Base-by-base conservation (phyloP, 1,140 invertebrate species). In the Trichonephila clavipes region DNA sequence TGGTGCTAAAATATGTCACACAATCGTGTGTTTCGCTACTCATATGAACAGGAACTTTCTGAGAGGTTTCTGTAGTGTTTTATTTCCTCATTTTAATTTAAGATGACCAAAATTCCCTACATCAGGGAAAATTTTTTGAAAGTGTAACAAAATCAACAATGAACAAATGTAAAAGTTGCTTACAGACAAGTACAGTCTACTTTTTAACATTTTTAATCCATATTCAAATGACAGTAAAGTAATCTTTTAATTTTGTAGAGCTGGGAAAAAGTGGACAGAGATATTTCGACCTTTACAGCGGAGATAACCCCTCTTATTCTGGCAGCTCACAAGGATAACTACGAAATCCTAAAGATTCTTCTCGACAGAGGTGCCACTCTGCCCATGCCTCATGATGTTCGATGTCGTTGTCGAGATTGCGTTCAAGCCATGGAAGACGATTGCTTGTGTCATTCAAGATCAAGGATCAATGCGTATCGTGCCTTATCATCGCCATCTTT, bases 341-440 rank as follows among this genome's bases (percentile, higher is more conserved):
- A 99, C 96, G 99, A 99, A 96, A 99, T 99, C 95, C 99, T 99
- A 95, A 99, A 99, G 97, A 98, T 99, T 94, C 97, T 99, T 19
- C 96, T 99, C 94, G 99, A 99, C 96, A 97, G 98, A 81, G 98
- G 98, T 51, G 98, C 98, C 7, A 97, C 98, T 14, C 96, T 99
- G 92, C 98, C 98, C 2, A 97, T 98, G 97, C 98, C 98, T 1
- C 98, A 99, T 95, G 98, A 99, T 96, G 98, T 98, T 95, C 97
- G 97, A 95, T 98, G 97, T 95, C 98, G 98, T 90, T 99, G 98
- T 96, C 97, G 98, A 96, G 98, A 98, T 95, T 99, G 98, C 96
- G 98, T 98, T 87, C 97, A 97, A 85, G 98, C 98, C 6, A 96
- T 98, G 14, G 96, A 97, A 95, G 97, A 98, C 95, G 98, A 98